Conservation (phyloP, 2,888 invertebrate genomes). For the Microdon myrmicae region DNA sequence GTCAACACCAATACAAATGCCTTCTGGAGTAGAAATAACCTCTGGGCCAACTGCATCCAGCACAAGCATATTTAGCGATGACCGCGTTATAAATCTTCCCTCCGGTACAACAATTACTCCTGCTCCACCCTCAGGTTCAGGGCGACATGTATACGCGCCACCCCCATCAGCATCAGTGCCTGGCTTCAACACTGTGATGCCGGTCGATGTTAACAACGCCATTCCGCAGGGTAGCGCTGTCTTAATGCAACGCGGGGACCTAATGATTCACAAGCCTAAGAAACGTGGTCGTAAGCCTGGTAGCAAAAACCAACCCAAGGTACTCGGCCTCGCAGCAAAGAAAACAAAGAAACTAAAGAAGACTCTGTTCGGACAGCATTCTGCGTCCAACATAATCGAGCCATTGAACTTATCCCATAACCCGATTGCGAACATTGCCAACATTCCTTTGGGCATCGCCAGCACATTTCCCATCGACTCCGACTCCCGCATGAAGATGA, state of each 20-base stretch:
- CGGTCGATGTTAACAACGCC: slow-evolving; percentile 29
- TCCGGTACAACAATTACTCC: slow-evolving; percentile 65
- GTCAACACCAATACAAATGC: slow-evolving; percentile 11
- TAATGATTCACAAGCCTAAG: slow-evolving; percentile 57
- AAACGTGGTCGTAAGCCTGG: slow-evolving; percentile 64
- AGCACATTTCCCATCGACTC: slow-evolving; percentile 43
- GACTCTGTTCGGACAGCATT: slow-evolving; percentile 26
- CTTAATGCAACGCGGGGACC: slow-evolving; percentile 33
- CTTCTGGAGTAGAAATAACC: slow-evolving; percentile 2
- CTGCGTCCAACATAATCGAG: slow-evolving; percentile 28
- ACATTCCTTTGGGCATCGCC: slow-evolving; percentile 42
- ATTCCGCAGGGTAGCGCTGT: slow-evolving; percentile 35
- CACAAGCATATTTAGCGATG: slow-evolving; percentile 36
- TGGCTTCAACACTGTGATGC: slow-evolving; percentile 28
- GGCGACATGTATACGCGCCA: slow-evolving; percentile 51
- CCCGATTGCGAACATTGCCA: slow-evolving; percentile 38
- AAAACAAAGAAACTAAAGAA: slow-evolving; percentile 54
- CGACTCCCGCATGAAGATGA: slow-evolving; percentile 53
- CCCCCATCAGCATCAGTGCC: slow-evolving; percentile 25
- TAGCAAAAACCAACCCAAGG: slow-evolving; percentile 58
- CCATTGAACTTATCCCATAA: slow-evolving; percentile 50
- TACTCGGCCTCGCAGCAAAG: slow-evolving; percentile 33
- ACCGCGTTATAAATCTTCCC: slow-evolving; percentile 60
- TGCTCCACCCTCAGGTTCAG: slow-evolving; percentile 52
- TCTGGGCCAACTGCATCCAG: neutral